Conservation (phyloP, 2,113 vertebrate species). For the Climacteris rufus region DNA sequence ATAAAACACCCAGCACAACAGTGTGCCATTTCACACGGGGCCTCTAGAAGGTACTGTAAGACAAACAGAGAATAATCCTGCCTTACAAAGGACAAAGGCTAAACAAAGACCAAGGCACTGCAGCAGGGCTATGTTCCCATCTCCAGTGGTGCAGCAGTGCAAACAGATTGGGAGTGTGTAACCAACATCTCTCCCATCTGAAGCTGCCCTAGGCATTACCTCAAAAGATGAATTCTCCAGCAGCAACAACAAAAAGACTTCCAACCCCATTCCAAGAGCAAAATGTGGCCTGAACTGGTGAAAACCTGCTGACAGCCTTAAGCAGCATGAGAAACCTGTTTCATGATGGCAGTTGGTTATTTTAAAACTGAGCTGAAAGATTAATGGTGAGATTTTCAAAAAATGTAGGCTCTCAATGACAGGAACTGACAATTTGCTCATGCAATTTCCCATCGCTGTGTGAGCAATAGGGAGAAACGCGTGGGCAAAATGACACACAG, state of each 20-base stretch:
- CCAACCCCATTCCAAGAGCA: background rate
- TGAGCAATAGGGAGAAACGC: constrained; percentile 23
- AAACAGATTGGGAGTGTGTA: background rate
- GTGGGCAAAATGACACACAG: constrained; percentile 21
- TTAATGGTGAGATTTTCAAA: constrained; percentile 60
- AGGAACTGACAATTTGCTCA: constrained; percentile 62
- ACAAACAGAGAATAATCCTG: background rate
- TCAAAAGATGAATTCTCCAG: constrained; percentile 29
- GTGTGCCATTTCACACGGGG: background rate
- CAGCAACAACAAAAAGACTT: background rate
- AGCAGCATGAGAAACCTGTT: constrained; percentile 57
- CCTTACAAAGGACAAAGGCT: background rate
- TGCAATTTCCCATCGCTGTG: constrained; percentile 54
- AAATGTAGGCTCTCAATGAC: constrained; percentile 40
- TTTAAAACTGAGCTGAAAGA: constrained; percentile 60
- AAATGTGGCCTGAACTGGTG: constrained; percentile 19
- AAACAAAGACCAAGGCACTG: background rate
- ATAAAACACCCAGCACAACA: background rate
- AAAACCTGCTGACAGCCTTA: constrained; percentile 58
- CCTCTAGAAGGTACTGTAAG: constrained; percentile 48
- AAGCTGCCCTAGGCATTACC: constrained; percentile 17
- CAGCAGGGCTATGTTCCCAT: background rate
- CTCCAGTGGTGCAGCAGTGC: background rate
- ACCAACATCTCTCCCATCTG: background rate
- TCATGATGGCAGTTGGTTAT: constrained; percentile 57